A percentile compares a stretch with the other conserved stretches of the same genome.
phyloP scores from a whole-genome alignment of 2,113 vertebrate genomes.

The Cepphus grylle region DNA sequence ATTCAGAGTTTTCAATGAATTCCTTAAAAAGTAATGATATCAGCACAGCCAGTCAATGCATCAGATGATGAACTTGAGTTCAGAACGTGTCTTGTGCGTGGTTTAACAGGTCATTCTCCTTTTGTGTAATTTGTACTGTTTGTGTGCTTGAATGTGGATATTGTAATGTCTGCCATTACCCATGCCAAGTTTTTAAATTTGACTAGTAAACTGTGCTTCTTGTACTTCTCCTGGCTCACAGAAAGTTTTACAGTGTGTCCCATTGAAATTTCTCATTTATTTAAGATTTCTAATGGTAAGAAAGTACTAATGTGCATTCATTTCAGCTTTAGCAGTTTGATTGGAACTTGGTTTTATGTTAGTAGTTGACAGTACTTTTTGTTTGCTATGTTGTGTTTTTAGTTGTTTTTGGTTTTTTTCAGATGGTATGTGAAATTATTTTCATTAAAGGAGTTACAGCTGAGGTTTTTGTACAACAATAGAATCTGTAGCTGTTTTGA shows the following conservation, averaged over 20 bases:
- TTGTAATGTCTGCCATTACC: neutral
- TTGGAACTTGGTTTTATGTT: neutral
- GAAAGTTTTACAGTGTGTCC: neutral
- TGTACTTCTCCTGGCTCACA: neutral
- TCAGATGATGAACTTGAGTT: neutral
- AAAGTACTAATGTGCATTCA: neutral
- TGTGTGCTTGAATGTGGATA: neutral
- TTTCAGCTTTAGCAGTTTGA: neutral
- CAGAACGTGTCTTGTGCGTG: neutral
- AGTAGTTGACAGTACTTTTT: neutral
- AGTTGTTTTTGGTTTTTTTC: neutral
- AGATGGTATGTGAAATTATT: neutral
- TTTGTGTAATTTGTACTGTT: neutral
- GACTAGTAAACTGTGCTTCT: neutral
- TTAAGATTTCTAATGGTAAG: neutral
- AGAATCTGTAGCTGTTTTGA: neutral
- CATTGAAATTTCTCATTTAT: neutral
- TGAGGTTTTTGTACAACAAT: neutral
- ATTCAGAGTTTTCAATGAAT: neutral
- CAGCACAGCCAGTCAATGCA: neutral
- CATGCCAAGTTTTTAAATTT: neutral
- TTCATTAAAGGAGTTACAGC: neutral
- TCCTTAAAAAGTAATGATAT: neutral
- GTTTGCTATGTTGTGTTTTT: neutral
- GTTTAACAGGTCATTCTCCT: neutral